Evolutionary conservation across 2,888 invertebrate genomes (phyloP).

Genomic region (Mantis religiosa): DNA sequence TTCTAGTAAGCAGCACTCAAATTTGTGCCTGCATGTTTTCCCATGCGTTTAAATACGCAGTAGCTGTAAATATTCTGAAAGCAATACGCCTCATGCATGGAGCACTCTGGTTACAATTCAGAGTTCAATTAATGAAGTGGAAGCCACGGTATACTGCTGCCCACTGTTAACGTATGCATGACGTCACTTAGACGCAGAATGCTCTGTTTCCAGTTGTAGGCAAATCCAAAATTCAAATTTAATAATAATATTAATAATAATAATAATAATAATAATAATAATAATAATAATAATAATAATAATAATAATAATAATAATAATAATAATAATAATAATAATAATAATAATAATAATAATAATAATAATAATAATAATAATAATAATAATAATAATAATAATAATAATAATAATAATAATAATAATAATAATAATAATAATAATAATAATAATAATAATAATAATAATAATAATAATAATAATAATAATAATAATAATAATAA

Average conservation of each 20-base stretch:
- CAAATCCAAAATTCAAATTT: background rate
- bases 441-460: too few species aligned
- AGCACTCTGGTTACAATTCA: background rate
- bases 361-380: too few species aligned
- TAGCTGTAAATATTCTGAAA: background rate
- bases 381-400: too few species aligned
- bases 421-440: too few species aligned
- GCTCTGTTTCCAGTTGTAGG: background rate
- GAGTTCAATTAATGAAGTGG: background rate
- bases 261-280: too few species aligned
- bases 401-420: too few species aligned
- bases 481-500: too few species aligned
- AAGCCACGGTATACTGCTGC: background rate
- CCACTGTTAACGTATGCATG: background rate
- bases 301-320: too few species aligned
- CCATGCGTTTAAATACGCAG: background rate
- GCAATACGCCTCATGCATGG: background rate
- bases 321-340: too few species aligned
- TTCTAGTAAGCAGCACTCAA: background rate
- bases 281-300: background rate
- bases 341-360: too few species aligned
- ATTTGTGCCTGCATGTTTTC: background rate
- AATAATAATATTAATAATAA: background rate
- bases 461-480: too few species aligned
- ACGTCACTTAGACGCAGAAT: background rate